Evolutionary conservation across 2,888 invertebrate species (phyloP), one percentile per base, ranked within the genome.

Genomic region (Drosophila mulleri): DNA sequence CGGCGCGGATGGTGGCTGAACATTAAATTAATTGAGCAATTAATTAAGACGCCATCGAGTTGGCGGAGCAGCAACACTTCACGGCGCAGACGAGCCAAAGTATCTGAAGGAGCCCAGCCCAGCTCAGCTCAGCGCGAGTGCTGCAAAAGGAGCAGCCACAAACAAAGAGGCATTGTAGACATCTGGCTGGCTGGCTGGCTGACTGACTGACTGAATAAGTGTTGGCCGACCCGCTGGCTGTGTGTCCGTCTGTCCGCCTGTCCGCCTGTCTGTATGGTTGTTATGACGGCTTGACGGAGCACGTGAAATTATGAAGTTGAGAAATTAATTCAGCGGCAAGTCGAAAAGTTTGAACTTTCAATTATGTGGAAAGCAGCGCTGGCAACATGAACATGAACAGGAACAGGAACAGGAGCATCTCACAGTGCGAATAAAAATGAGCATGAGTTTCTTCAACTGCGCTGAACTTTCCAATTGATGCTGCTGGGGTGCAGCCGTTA

Each of bases 1-100:
- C 37, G 14, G 44, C 54, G 74, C 81, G 79, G 86, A 67, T 80
- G 83, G 72, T 79, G 84, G 83, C 72, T 82, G 88, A 82, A 82
- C 90, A 89, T 91, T 89, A 91, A 91, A 83, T 90, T 91, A 90
- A 90, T 90, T 91, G 90, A 88, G 90, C 91, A 90, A 90, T 90
- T 90, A 90, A 91, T 90, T 90, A 90, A 91, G 90, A 89, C 90
- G 75, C 91, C 84, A 85, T 90, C 89, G 87, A 65, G 79, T 63
- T 72, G 77, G 50, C 62, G 67, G 39, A 79, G 78, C 72, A 66
- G 72, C 65, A 75, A 67, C 79, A 78, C 74, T 74, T 61, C 70
- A 39, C 62, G 53, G 37, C 44, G 62, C 54, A 70, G 60, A 60
- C 47, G 54, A 52, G 57, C 56, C 44, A 57, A 57, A 63, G 63